Base-by-base conservation (phyloP, 2,113 vertebrate genomes). In the Aspidoscelis tigris region DNA sequence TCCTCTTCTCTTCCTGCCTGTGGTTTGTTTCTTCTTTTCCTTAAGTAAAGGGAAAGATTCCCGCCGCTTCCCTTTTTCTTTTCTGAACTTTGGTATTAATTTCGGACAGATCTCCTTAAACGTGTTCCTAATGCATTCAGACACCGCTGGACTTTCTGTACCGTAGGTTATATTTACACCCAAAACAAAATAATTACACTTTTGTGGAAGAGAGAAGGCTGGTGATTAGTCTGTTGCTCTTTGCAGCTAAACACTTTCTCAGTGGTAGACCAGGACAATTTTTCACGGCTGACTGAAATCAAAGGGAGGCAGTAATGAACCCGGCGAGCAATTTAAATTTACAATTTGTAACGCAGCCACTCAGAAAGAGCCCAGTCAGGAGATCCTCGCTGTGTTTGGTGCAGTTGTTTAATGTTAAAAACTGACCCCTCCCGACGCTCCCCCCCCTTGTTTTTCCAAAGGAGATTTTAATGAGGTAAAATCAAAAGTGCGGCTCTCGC, bases 221-320 rank as follows among this genome's bases (percentile, higher is more conserved):
- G 94, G 93, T 95, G 96, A 96, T 96, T 96, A 96, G 95, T 26
- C 92, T 91, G 92, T 80, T 94, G 95, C 91, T 95, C 95, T 96
- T 94, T 94, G 95, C 95, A 88, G 95, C 95, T 94, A 96, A 95
- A 94, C 95, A 93, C 95, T 95, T 95, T 96, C 95, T 95, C 95
- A 95, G 96, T 96, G 94, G 96, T 96, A 94, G 94, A 96, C 95
- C 96, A 96, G 96, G 95, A 95, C 96, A 96, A 97, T 97, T 96
- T 96, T 96, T 97, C 96, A 96, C 97, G 96, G 96, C 95, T 96
- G 95, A 95, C 94, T 96, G 96, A 95, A 96, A 96, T 96, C 95
- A 97, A 95, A 96, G 96, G 95, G 95, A 94, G 94, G 94, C 94
- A 93, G 95, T 96, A 96, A 97, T 96, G 96, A 96, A 97, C 96